Evolutionary conservation across 2,113 vertebrate species (phyloP).

Genomic region (Brachyistius frenatus): DNA sequence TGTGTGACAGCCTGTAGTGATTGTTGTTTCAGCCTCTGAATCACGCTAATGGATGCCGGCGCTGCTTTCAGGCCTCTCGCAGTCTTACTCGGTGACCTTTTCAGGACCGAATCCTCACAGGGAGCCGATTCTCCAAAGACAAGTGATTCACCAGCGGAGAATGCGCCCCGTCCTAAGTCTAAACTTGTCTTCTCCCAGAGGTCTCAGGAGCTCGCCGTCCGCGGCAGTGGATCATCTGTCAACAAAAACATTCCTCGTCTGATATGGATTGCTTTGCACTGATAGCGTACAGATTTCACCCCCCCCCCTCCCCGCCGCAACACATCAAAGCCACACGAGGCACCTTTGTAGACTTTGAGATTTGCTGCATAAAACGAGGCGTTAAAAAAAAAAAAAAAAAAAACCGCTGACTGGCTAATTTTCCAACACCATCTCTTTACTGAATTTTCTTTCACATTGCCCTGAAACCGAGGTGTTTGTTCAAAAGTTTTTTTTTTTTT

Average conservation of each 20-base stretch:
- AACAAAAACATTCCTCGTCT: conserved; percentile 31
- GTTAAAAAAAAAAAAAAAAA: too few relatives aligned
- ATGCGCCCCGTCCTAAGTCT: conserved; percentile 57
- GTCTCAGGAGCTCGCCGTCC: conserved; percentile 34
- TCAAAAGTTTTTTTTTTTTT: too few relatives aligned
- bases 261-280: conserved; percentile 1
- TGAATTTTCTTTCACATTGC: background rate
- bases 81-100: conserved; percentile 45
- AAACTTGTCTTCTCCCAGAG: conserved; percentile 58
- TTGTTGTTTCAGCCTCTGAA: conserved; percentile 56
- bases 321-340: background rate
- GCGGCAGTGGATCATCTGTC: conserved; percentile 25
- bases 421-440: background rate
- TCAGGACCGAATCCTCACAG: conserved; percentile 49
- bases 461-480: background rate
- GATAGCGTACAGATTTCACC: background rate
- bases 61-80: conserved; percentile 49
- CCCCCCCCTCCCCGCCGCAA: background rate
- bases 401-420: too few relatives aligned
- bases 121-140: conserved; percentile 41
- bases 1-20: conserved; percentile 43
- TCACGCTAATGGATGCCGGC: conserved; percentile 59
- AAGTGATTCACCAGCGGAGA: conserved; percentile 70
- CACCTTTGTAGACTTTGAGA: background rate
- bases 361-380: too few relatives aligned